A percentile compares a stretch with the other conserved stretches of the same genome.
Evolutionary conservation across 2,888 invertebrate species (phyloP).

Genomic region (Luffia ferchaultella): DNA sequence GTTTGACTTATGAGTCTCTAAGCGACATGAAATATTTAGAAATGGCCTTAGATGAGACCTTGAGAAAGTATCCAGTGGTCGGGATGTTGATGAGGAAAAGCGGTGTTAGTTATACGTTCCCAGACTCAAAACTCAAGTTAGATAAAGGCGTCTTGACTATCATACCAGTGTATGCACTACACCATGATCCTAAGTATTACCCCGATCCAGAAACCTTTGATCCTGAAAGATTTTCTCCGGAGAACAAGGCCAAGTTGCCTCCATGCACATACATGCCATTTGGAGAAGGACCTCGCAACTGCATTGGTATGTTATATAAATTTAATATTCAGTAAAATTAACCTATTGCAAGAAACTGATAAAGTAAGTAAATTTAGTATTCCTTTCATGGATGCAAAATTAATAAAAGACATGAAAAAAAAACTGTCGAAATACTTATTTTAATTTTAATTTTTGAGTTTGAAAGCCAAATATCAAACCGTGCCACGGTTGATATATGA

Average conservation of each 20-base stretch:
- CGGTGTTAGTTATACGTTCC: slow-evolving; percentile 29
- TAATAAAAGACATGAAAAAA: too few species aligned
- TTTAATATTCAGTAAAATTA: background rate
- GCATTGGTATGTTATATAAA: slow-evolving; percentile 33
- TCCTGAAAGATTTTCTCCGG: slow-evolving; percentile 44
- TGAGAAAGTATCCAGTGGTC: slow-evolving; percentile 49
- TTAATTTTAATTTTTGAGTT: too few species aligned
- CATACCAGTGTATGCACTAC: slow-evolving; percentile 36
- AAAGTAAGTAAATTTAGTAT: background rate
- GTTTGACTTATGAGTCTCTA: slow-evolving; percentile 22
- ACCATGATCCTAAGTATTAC: slow-evolving; percentile 41
- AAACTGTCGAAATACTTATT: too few species aligned
- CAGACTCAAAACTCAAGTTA: slow-evolving; percentile 31
- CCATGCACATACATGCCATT: slow-evolving; percentile 42
- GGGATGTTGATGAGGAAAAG: slow-evolving; percentile 36
- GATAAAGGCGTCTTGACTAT: slow-evolving; percentile 31
- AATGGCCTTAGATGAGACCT: slow-evolving; percentile 31
- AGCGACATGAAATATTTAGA: slow-evolving; percentile 26
- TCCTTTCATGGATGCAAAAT: background rate
- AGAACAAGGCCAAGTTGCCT: slow-evolving; percentile 27
- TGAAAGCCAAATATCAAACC: too few species aligned
- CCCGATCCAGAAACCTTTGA: slow-evolving; percentile 46
- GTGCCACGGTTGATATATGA: too few species aligned
- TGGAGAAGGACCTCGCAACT: slow-evolving; percentile 44
- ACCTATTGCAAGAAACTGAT: background rate